Evolutionary conservation across 2,888 invertebrate species (phyloP).

Genomic region (Venusia cambrica): DNA sequence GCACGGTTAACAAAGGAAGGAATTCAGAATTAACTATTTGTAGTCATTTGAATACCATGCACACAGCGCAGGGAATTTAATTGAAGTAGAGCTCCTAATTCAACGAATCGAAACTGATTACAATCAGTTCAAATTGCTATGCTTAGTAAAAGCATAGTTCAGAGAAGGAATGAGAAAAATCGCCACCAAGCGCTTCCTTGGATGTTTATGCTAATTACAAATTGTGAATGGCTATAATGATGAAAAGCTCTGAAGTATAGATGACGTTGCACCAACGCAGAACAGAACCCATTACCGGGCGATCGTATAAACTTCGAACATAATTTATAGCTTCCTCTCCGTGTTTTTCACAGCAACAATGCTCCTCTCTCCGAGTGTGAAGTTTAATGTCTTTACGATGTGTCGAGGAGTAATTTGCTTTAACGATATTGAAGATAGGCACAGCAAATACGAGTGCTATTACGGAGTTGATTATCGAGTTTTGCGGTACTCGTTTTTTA

Average conservation of each 20-base stretch:
- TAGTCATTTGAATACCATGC: conserved; percentile 8
- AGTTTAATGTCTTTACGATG: conserved; percentile 69
- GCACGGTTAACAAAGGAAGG: conserved; percentile 14
- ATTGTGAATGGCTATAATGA: conserved; percentile 21
- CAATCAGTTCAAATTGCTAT: conserved; percentile 7
- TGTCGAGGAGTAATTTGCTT: conserved; percentile 64
- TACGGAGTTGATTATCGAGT: too few species aligned
- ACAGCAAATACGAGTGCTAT: conserved; percentile 4
- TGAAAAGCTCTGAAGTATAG: conserved; percentile 30
- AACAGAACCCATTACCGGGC: conserved; percentile 61
- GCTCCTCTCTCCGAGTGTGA: conserved; percentile 53
- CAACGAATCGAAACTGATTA: conserved; percentile 13
- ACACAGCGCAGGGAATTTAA: conserved; percentile 9
- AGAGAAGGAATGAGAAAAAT: conserved; percentile 2
- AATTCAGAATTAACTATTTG: conserved; percentile 19
- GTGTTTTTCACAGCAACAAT: conserved; percentile 74
- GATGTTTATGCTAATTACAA: conserved; percentile 20
- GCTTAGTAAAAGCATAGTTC: too few species aligned
- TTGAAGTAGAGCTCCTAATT: conserved; percentile 12
- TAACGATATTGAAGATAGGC: conserved; percentile 41
- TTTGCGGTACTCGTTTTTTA: too few species aligned
- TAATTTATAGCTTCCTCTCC: conserved; percentile 77
- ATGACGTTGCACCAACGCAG: conserved; percentile 49
- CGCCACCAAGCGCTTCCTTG: conserved; percentile 4
- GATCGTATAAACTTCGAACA: conserved; percentile 75